Evolutionary conservation across 1,140 invertebrate species (phyloP), one percentile per base, ranked within the genome.

Genomic region (Eueides isabella): DNA sequence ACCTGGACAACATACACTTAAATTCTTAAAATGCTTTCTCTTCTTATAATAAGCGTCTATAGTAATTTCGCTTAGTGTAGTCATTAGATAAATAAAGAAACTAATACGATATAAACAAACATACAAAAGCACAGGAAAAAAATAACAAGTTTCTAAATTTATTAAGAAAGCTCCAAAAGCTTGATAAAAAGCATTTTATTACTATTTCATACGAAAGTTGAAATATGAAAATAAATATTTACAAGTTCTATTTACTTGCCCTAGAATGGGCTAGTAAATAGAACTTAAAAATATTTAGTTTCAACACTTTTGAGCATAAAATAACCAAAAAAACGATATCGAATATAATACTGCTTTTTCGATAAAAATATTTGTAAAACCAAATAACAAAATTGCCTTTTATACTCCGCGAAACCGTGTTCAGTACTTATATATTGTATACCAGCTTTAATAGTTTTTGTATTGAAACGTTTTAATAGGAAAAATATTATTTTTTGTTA

Each of bases 191-290:
- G 2, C 7, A n/a, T 9, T 55, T 55, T 55, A 55, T 55, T 23
- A 7, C 11, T 19, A 19, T 44, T 55, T 55, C 19, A 26, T 23
- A 55, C 26, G 26, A 55, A 55, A 55, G 7, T 12, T 19, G 7
- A 26, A 55, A 4, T 55, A 55, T 55, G 48, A 55, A 55, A 55
- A 55, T 55, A 55, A 55, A 55, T 55, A 55, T 55, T 26, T 55
- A 11, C 19, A 55, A 55, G 19, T 55, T 19, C n/a, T n/a, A n/a
- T n/a, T n/a, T n/a, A n/a, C n/a, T n/a, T 23, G 48, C 2, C 23
- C 23, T 55, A 9, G 48, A 55, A 19, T 55, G 9, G 9, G 48
- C 48, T 23, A 55, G 19, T 55, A 55, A 55, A 55, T 55, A 55
- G 2, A 55, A 12, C n/a, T n/a, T n/a, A n/a, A n/a, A n/a, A n/a